Conservation (phyloP, 2,888 invertebrate species). For the Mesochorus sp. region DNA sequence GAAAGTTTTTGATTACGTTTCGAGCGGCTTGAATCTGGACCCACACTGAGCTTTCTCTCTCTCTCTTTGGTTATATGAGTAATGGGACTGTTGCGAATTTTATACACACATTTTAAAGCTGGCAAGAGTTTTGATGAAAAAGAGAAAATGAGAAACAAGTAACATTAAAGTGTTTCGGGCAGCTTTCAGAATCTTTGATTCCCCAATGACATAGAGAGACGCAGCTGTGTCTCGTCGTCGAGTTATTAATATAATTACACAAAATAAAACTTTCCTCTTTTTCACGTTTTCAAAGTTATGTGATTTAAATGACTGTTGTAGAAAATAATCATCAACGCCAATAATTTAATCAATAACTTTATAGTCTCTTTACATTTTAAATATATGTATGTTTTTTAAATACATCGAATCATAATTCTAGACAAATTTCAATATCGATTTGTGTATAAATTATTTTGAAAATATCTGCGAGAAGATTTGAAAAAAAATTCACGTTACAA, state of each 20-base stretch:
- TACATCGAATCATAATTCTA: too few relatives aligned
- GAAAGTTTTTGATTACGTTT: conserved; percentile 77
- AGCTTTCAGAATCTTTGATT: conserved; percentile 8
- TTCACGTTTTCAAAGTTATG: conserved; percentile 43
- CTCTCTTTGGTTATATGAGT: neutral
- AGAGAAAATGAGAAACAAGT: neutral
- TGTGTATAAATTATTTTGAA: too few relatives aligned
- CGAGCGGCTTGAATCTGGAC: conserved; percentile 48
- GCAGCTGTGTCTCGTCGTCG: too few relatives aligned
- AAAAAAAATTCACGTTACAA: too few relatives aligned
- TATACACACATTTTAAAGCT: neutral
- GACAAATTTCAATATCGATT: too few relatives aligned
- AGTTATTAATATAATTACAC: conserved; percentile 13
- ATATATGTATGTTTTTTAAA: too few relatives aligned
- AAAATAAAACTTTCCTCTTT: conserved; percentile 15
- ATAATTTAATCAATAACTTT: too few relatives aligned
- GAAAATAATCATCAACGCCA: neutral
- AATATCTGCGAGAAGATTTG: too few relatives aligned
- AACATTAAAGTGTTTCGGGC: neutral
- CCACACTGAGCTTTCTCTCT: neutral
- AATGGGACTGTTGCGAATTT: conserved; percentile 15
- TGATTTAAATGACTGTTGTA: conserved; percentile 18
- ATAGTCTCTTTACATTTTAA: too few relatives aligned
- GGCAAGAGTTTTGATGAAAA: neutral
- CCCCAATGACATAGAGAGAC: conserved; percentile 28